Conservation (phyloP, 2,113 vertebrate species). For the Nibea coibor region DNA sequence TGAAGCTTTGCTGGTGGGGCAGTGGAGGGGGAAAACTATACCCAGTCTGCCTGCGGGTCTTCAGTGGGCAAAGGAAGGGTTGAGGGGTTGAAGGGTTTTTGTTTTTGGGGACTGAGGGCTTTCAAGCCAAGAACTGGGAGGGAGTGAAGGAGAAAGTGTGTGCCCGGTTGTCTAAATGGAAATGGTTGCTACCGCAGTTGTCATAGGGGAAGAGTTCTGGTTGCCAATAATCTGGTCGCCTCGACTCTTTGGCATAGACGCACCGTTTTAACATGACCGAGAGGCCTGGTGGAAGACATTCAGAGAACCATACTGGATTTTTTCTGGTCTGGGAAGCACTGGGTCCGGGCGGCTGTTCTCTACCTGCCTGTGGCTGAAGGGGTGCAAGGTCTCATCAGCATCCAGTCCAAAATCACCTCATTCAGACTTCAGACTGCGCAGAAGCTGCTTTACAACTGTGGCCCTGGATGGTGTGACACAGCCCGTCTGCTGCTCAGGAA, state of each 20-base stretch:
- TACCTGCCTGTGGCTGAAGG: too few relatives aligned
- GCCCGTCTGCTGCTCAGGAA: not conserved
- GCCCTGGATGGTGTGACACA: not conserved
- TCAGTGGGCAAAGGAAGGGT: not conserved
- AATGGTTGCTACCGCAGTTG: not conserved
- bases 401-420: not conserved
- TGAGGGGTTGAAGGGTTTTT: too few relatives aligned
- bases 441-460: not conserved
- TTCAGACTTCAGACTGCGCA: not conserved
- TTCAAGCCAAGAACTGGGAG: not conserved
- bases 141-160: not conserved
- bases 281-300: not conserved
- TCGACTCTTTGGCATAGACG: not conserved
- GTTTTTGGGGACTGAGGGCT: too few relatives aligned
- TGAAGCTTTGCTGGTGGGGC: not conserved
- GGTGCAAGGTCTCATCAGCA: not conserved
- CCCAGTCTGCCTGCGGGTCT: not conserved
- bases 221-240: not conserved
- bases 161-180: not conserved
- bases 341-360: too few relatives aligned
- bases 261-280: not conserved
- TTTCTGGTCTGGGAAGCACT: not conserved
- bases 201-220: not conserved
- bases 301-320: not conserved
- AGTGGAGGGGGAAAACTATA: not conserved